A percentile compares a stretch with the other conserved stretches of the same genome.
Evolutionary conservation across 2,888 invertebrate species (phyloP).

Genomic region (Gibbula magus): DNA sequence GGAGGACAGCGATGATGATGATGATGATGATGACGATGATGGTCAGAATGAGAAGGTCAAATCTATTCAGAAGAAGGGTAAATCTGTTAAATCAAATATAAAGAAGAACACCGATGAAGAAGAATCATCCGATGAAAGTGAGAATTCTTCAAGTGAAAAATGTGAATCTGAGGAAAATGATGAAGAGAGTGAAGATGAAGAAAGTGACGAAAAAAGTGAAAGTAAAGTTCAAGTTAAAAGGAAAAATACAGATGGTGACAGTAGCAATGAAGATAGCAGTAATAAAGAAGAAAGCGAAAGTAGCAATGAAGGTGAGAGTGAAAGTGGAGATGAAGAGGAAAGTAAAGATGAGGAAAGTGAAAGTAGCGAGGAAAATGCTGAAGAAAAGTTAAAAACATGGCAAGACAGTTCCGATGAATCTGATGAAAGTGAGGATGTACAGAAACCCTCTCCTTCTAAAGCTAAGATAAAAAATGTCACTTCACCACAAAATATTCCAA

Average conservation of each 20-base stretch:
- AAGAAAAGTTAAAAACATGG: background rate
- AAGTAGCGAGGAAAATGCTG: background rate
- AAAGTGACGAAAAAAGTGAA: constrained; percentile 5
- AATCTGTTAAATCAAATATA: too few species aligned
- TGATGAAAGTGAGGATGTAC: background rate
- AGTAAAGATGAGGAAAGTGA: background rate
- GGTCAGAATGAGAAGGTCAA: constrained; percentile 5
- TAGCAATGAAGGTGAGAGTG: background rate
- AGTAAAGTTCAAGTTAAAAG: background rate
- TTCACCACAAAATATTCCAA: background rate
- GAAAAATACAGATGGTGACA: too few species aligned
- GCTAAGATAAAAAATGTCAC: too few species aligned
- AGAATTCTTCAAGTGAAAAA: background rate
- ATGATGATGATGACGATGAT: background rate
- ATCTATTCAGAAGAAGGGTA: background rate
- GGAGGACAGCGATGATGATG: background rate
- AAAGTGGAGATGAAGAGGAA: constrained; percentile 25
- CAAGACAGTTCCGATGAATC: background rate
- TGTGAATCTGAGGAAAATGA: background rate
- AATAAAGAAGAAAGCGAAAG: background rate
- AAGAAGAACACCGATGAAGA: too few species aligned
- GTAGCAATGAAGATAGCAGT: too few species aligned
- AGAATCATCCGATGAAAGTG: too few species aligned
- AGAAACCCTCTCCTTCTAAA: too few species aligned
- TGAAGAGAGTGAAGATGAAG: background rate